Base-by-base conservation (phyloP, 2,797 vertebrate species). In the Neosilurus mollespiculum region DNA sequence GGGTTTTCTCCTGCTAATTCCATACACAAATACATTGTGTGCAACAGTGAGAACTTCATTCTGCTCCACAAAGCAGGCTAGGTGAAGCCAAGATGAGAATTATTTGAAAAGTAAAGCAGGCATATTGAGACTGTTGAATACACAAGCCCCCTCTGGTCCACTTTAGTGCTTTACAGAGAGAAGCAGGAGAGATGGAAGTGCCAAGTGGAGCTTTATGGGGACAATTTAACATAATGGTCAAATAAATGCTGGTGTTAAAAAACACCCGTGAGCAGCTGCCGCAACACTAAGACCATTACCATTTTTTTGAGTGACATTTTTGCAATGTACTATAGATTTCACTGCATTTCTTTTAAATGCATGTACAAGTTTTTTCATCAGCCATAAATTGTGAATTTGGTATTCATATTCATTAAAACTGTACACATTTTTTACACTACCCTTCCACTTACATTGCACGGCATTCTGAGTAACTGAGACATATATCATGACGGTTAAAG, bases 171-270 rank as follows among this genome's bases (percentile, higher is more conserved):
- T 92, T 88, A 87, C 90, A 91, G 91, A 93, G 89, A 91, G 90
- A 92, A 92, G 90, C 86, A 87, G 90, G 89, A 91, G 90, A 93
- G 90, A 93, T 88, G 89, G 89, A 83, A 90, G 89, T 93, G 92
- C 91, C 91, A 94, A 92, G 92, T 91, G 86, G 76, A 85, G 86
- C 91, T 94, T 95, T 94, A 94, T 93, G 92, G 89, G 91, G 89
- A 93, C 92, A 92, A 93, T 94, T 94, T 94, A 94, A 94, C 92
- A 94, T 93, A 94, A 95, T 90, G 91, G 92, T 92, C 93, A 93
- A 94, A 95, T 95, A 94, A 95, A 94, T 93, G 93, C 88, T 83
- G 91, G 89, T 89, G 88, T 93, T 91, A 93, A 93, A 88, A 93
- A 91, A 92, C 91, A 93, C 92, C 90, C 91, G 89, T 93, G 91